phyloP scores from a whole-genome alignment of 2,797 vertebrate genomes.

The Chelidonichthys spinosus region DNA sequence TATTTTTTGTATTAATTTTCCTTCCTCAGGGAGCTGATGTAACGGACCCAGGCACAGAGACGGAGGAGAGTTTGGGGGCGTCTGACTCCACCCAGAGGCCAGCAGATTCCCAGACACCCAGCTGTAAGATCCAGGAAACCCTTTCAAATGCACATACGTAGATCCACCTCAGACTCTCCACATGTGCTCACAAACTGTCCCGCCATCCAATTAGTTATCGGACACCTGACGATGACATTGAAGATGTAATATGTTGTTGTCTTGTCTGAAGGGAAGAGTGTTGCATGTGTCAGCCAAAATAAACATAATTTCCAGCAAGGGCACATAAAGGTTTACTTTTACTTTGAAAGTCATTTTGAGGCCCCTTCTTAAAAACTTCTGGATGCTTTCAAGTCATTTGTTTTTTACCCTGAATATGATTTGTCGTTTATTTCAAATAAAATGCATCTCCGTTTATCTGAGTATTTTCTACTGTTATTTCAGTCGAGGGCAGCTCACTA shows the following conservation, averaged over 20 bases:
- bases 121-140: slow-evolving; percentile 85
- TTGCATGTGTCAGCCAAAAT: slow-evolving; percentile 1
- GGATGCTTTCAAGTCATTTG: background rate
- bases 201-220: slow-evolving; percentile 59
- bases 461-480: background rate
- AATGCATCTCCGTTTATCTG: background rate
- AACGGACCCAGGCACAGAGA: slow-evolving; percentile 95
- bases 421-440: background rate
- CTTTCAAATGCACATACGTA: slow-evolving; percentile 36
- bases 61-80: slow-evolving; percentile 94
- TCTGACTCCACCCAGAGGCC: slow-evolving; percentile 92
- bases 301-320: background rate
- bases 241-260: slow-evolving; percentile 63
- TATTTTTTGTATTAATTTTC: slow-evolving; percentile 10
- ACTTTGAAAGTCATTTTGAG: slow-evolving; percentile 14
- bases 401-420: background rate
- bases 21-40: slow-evolving; percentile 89
- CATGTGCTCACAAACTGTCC: slow-evolving; percentile 46
- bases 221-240: slow-evolving; percentile 41
- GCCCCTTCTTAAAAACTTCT: background rate
- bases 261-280: slow-evolving; percentile 41
- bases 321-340: background rate
- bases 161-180: slow-evolving; percentile 48
- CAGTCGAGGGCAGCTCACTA: slow-evolving; percentile 86
- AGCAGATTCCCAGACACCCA: slow-evolving; percentile 91